Base-by-base conservation (phyloP, 2,113 vertebrate species). In the Quiscalus mexicanus region DNA sequence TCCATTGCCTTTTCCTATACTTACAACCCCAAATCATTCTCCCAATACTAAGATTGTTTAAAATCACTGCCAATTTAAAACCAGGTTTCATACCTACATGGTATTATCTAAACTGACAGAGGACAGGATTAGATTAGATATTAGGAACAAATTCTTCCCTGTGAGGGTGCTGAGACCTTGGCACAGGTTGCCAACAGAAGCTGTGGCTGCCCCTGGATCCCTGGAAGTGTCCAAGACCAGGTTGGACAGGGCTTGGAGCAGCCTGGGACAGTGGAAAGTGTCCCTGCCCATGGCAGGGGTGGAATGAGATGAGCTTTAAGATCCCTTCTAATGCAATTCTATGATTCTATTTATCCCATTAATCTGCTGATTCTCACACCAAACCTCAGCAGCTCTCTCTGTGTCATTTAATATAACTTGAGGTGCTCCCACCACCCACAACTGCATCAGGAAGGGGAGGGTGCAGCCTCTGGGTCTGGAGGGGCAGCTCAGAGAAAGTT, bases 211-310 rank as follows among this genome's bases (percentile, higher is more conserved):
- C 3, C 31, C 63, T 42, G 42, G 42, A 37, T 37, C 41, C 41
- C 25, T 49, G 63, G 18, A 42, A 33, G 5, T 16, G 31, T 10
- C 0, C 18, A 35, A 15, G 18, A 18, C 12, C 47, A 63, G 31
- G 35, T 0, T 55, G 47, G 22, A 63, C 0, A 0, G 35, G 10
- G 10, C 21, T 62, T 42, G 47, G 63, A 76, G 21, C 21, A 35
- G 0, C 21, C 56, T 42, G n/a, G 22, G 2, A 1, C 0, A 41
- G 18, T 28, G 18, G 15, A 63, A 76, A 5, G 15, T 42, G 31
- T 37, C 18, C 41, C n/a, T 68, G 30, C 12, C 21, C 25, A 23
- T 37, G 35, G 22, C 12, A 63, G 2, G 44, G 15, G 2, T 42
- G 25, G 41, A 35, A 42, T 0, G 2, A 41, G 47, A 23, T 31